These are phyloP conservation scores for Serrognathus titanus DNA, from an alignment of 2,888 invertebrate species.

Conservation along the genomic window DNA sequence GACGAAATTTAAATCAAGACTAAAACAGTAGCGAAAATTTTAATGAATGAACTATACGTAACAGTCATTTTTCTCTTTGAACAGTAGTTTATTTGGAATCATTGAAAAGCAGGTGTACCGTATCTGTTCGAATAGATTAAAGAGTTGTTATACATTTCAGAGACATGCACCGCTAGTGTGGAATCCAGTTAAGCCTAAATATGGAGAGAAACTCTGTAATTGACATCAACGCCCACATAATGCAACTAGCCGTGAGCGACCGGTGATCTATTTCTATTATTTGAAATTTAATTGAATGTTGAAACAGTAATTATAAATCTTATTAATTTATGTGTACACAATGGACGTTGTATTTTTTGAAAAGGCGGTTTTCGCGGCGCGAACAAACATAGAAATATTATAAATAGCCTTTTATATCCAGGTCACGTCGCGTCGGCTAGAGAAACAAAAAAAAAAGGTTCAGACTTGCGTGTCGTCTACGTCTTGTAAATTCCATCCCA, in stretches of 20 bases:
- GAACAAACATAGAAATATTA: too few species aligned
- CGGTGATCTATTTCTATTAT: constrained; percentile 30
- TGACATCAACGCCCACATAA: constrained; percentile 33
- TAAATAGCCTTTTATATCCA: too few species aligned
- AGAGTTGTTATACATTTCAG: constrained; percentile 22
- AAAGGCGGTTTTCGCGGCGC: too few species aligned
- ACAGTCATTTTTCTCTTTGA: constrained; percentile 8
- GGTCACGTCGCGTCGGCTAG: too few species aligned
- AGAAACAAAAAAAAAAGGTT: too few species aligned
- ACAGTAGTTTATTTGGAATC: constrained; percentile 10
- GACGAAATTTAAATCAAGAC: too few species aligned
- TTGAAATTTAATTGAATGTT: constrained; percentile 23
- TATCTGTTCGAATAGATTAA: constrained; percentile 9
- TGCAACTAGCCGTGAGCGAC: constrained; percentile 25
- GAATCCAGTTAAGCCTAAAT: constrained; percentile 29
- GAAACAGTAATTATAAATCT: constrained; percentile 12
- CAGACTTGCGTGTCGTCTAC: too few species aligned
- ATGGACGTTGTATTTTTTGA: constrained; percentile 3
- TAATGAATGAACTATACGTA: too few species aligned
- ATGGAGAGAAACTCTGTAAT: constrained; percentile 34
- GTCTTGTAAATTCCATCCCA: too few species aligned
- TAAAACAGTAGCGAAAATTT: too few species aligned
- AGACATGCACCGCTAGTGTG: constrained; percentile 7
- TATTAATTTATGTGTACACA: not conserved
- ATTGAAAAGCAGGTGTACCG: constrained; percentile 11